Evolutionary conservation across 2,888 invertebrate species (phyloP), one percentile per base, ranked within the genome.

Genomic region (Troides helena): DNA sequence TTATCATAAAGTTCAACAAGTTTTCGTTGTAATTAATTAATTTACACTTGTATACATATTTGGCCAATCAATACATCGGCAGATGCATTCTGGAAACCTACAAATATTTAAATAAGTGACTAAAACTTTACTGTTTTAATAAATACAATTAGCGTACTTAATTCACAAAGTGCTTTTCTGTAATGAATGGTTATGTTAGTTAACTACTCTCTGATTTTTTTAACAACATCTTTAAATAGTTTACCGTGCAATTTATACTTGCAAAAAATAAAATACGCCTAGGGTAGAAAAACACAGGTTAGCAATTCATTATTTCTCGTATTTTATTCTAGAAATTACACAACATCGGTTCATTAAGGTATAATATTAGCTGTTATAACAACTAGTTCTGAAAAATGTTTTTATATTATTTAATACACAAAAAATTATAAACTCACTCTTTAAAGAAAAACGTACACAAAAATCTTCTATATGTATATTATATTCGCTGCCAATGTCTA

Each of bases 1-100:
- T 71, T 71, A 65, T 69, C 63, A 53, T 65, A 60, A 36, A 64
- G 58, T n/a, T 68, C 43, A 65, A 60, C 23, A 23, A n/a, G 21
- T 57, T 50, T 50, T 50, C 10, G 14, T 50, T 50, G 18, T 50
- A 50, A 50, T 14, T 18, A 14, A 50, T 50, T 2, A 17, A 50
- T 50, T 14, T 14, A 12, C 50, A 50, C 10, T 14, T 50, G 17
- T 18, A 50, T 3, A 50, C 5, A 50, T 50, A 50, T 17, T 18
- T 17, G 17, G 18, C 14, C 14, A 14, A 50, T 50, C 1, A 50
- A 14, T 17, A 17, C 2, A 50, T 50, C 1, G 50, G 39, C 39
- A 39, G 7, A 39, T 39, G 7, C 39, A 39, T 39, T 10, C 39
- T 1, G 39, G 39, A 39, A 10, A 39, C 39, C 8, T 39, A 39